Percentiles rank a stretch among this genome's conserved stretches.
Conservation (phyloP, 2,797 vertebrate species). For the Simalia tracyae region DNA sequence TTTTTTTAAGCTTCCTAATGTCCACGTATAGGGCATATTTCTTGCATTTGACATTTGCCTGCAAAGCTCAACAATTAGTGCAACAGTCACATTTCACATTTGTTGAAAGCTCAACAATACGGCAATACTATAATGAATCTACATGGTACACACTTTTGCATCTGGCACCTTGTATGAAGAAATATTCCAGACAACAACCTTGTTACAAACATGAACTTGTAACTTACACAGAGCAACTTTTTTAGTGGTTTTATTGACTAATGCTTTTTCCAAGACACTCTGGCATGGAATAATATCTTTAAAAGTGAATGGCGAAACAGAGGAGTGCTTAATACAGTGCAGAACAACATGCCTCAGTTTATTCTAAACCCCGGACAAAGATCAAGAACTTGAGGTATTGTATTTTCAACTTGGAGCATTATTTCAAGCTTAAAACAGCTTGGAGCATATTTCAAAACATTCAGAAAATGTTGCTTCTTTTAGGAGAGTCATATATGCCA, state of each 20-base stretch:
- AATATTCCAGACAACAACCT: not conserved
- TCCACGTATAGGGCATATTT: not conserved
- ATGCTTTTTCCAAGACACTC: not conserved
- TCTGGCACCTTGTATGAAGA: not conserved
- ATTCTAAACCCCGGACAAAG: not conserved
- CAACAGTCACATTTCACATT: not conserved
- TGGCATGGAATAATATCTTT: not conserved
- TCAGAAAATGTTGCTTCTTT: not conserved
- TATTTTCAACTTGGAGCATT: not conserved
- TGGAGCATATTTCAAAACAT: no score
- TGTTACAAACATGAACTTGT: not conserved
- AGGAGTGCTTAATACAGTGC: not conserved
- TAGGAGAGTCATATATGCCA: not conserved
- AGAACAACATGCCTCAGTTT: not conserved
- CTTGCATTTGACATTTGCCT: not conserved
- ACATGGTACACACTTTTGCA: not conserved
- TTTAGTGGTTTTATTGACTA: not conserved
- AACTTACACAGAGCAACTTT: not conserved
- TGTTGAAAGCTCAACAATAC: not conserved
- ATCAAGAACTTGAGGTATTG: not conserved
- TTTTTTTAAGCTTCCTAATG: not conserved
- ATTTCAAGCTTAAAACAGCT: not conserved
- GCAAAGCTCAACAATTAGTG: not conserved
- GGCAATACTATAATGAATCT: not conserved
- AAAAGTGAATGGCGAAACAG: not conserved